Conservation (phyloP, 2,888 invertebrate species). For the Pollenia griseotomentosa region DNA sequence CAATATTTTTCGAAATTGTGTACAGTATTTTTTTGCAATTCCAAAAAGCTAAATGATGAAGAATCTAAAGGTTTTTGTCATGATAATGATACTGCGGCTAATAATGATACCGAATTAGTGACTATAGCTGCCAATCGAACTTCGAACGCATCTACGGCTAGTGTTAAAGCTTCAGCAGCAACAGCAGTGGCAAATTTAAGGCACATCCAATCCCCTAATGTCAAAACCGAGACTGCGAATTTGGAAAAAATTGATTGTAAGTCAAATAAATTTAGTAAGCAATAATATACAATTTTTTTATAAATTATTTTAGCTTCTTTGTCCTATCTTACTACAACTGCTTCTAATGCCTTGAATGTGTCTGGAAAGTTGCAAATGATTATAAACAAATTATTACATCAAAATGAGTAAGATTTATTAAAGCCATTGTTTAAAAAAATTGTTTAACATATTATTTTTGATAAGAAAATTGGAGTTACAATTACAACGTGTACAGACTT, state of each 20-base stretch:
- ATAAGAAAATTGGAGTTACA: slow-evolving; percentile 81
- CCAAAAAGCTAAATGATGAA: slow-evolving; percentile 74
- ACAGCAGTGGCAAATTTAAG: slow-evolving; percentile 48
- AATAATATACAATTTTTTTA: neutral
- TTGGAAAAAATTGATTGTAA: slow-evolving; percentile 63
- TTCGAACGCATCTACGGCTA: slow-evolving; percentile 64
- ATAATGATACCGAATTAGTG: slow-evolving; percentile 77
- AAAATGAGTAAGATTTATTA: slow-evolving; percentile 79
- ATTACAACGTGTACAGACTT: slow-evolving; percentile 77
- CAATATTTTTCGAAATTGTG: slow-evolving; percentile 81
- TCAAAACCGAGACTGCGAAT: slow-evolving; percentile 30
- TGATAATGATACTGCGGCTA: slow-evolving; percentile 76
- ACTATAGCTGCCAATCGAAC: slow-evolving; percentile 71
- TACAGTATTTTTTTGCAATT: slow-evolving; percentile 75
- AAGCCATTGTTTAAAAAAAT: neutral
- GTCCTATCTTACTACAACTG: slow-evolving; percentile 77
- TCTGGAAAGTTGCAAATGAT: slow-evolving; percentile 80
- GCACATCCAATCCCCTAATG: neutral
- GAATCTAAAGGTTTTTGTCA: slow-evolving; percentile 80
- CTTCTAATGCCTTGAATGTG: slow-evolving; percentile 76
- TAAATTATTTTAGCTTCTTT: slow-evolving; percentile 76
- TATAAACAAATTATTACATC: slow-evolving; percentile 80
- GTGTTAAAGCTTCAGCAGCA: slow-evolving; percentile 50
- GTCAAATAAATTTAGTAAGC: neutral
- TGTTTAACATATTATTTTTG: neutral